Base-by-base conservation (phyloP, 2,797 vertebrate species). In the Hemibagrus guttatus region DNA sequence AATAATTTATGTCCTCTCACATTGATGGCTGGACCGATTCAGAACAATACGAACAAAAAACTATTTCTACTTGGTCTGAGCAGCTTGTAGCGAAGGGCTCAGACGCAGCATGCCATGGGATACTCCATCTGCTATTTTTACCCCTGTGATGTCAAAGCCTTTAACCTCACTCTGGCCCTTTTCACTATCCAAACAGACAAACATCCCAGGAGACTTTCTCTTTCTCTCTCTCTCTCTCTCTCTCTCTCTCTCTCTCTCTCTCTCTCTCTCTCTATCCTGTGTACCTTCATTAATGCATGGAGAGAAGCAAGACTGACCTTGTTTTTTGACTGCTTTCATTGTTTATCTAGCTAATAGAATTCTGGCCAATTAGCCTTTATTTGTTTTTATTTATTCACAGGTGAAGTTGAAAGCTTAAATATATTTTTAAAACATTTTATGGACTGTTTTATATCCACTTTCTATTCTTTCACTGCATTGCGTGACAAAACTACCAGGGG, bases 111-210 rank as follows among this genome's bases (percentile, higher is more conserved):
- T 91, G 93, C 92, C 91, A 93, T 89, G 92, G 93, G 94, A 95
- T 92, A 95, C 93, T 95, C 94, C 94, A 94, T 95, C 94, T 95
- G 93, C 94, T 95, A 94, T 94, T 94, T 94, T 95, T 95, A 93
- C 92, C 94, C 93, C 91, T 93, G 92, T 95, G 94, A 95, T 95
- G 94, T 95, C 94, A 95, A 94, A 94, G 88, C 58, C 87, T 89
- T 85, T 90, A 88, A 85, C 80, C 26, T 35, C 81, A 87, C 64
- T 88, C 76, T 85, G 75, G 78, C 81, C 75, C 76, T 85, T 74
- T 88, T 87, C 84, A 82, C 58, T 31, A 86, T 84, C 49, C 86
- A 89, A 83, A 88, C 68, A 88, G 75, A 85, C 82, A 88, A 83
- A 84, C 46, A 39, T 59, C 81, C 85, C 84, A 61, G 83, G 83